Conservation (phyloP, 2,888 invertebrate species). For the Athetis lepigone region DNA sequence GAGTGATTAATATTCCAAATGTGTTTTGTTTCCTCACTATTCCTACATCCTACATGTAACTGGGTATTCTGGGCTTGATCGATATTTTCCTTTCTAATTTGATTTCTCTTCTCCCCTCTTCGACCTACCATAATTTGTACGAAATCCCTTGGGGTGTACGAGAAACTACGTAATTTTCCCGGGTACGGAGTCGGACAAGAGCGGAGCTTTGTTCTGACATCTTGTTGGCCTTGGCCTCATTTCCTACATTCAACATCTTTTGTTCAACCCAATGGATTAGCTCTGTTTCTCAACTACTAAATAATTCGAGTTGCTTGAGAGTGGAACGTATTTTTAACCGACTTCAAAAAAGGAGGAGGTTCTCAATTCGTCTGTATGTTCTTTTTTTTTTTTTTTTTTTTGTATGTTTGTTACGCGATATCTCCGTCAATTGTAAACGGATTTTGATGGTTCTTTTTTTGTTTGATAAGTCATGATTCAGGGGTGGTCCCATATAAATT, state of each 20-base stretch:
- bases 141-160: conserved; percentile 2
- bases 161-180: conserved; percentile 27
- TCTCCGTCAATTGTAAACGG: no score
- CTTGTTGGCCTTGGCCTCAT: conserved; percentile 27
- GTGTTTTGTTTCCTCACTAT: conserved; percentile 59
- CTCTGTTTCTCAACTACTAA: neutral
- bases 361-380: no score
- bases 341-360: no score
- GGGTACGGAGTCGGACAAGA: neutral
- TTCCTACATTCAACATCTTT: conserved; percentile 15
- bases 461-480: no score
- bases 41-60: no score
- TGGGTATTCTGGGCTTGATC: neutral
- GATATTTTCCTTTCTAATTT: neutral
- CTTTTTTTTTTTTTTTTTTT: no score
- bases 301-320: neutral
- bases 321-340: neutral
- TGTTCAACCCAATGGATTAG: neutral
- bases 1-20: conserved; percentile 81
- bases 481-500: no score
- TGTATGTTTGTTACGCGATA: no score
- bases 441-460: no score
- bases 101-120: neutral
- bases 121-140: conserved; percentile 1
- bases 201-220: neutral